phyloP scores from a whole-genome alignment of 2,797 vertebrate species.

The Myotis pilosus region DNA sequence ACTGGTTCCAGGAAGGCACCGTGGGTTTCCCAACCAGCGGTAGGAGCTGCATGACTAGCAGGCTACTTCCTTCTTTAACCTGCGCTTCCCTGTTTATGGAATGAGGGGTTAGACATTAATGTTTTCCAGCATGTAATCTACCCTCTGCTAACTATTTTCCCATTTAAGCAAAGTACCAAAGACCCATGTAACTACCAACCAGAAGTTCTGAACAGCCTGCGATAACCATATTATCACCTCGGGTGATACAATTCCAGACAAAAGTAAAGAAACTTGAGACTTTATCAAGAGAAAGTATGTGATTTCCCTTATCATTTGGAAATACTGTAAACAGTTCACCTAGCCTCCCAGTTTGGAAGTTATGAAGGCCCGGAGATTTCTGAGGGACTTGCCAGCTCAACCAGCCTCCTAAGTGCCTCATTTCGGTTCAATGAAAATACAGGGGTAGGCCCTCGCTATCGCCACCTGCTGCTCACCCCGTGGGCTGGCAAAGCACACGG shows the following conservation, averaged over 20 bases:
- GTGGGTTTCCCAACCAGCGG: no score
- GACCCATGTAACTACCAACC: background rate
- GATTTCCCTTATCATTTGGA: conserved; percentile 45
- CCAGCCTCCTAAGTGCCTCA: background rate
- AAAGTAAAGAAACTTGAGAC: conserved; percentile 52
- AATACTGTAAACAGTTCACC: conserved; percentile 48
- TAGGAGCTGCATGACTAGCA: background rate
- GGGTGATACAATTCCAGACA: conserved; percentile 47
- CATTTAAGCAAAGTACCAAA: background rate
- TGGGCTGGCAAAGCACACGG: conserved; percentile 93
- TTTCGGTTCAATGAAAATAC: background rate
- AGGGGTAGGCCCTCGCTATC: background rate
- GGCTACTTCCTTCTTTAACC: conserved; percentile 43
- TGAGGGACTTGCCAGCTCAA: conserved; percentile 23
- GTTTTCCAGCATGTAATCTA: conserved; percentile 33
- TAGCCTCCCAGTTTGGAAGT: conserved; percentile 3
- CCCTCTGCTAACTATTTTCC: conserved; percentile 38
- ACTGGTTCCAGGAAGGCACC: background rate
- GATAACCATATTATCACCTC: background rate
- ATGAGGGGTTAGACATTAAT: background rate
- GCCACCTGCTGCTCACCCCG: background rate
- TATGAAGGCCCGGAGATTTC: conserved; percentile 13
- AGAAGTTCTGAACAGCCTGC: conserved; percentile 20
- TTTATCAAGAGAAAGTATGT: conserved; percentile 16
- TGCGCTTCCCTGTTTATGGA: conserved; percentile 31